Percentiles rank a stretch among this genome's conserved stretches.
Evolutionary conservation across 2,797 vertebrate genomes (phyloP).

Genomic region (Squalus acanthias): DNA sequence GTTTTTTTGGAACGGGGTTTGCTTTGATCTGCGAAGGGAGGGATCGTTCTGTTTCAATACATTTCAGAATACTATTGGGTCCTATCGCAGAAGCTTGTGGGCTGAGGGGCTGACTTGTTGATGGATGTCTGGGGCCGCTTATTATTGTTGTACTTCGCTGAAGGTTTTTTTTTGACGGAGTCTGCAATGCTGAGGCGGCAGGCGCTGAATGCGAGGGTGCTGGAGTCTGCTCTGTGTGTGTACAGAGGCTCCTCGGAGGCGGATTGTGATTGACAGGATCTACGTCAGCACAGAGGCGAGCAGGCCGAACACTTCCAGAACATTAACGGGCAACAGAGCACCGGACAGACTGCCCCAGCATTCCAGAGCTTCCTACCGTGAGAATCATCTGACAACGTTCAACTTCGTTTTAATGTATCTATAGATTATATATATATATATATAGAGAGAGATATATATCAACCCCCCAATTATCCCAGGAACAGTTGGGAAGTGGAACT

Average conservation of each 20-base stretch:
- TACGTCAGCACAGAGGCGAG: conserved; percentile 24
- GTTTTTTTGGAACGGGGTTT: not conserved
- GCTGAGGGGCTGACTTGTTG: not conserved
- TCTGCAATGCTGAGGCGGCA: not conserved
- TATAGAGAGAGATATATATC: not conserved
- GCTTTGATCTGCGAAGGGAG: not conserved
- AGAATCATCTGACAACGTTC: not conserved
- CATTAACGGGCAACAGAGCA: not conserved
- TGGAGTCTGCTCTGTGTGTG: not conserved
- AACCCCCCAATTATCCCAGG: not conserved
- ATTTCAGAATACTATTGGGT: not conserved
- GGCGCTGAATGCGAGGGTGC: not conserved
- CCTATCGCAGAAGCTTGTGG: not conserved
- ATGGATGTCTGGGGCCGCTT: not conserved
- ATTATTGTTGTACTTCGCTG: not conserved
- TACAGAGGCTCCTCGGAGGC: not conserved
- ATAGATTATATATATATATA: not conserved
- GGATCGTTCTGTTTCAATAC: not conserved
- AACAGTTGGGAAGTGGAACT: not conserved
- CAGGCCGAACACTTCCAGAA: not conserved
- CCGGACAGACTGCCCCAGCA: not conserved
- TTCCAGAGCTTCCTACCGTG: not conserved
- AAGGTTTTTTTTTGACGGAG: not conserved
- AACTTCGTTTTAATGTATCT: not conserved
- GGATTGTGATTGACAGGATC: conserved; percentile 9